Evolutionary conservation across 30 jellyfish, hydroid and myxozoan species (phyloP), one percentile per base, ranked within the genome.

Genomic region (Hydractinia echinata): DNA sequence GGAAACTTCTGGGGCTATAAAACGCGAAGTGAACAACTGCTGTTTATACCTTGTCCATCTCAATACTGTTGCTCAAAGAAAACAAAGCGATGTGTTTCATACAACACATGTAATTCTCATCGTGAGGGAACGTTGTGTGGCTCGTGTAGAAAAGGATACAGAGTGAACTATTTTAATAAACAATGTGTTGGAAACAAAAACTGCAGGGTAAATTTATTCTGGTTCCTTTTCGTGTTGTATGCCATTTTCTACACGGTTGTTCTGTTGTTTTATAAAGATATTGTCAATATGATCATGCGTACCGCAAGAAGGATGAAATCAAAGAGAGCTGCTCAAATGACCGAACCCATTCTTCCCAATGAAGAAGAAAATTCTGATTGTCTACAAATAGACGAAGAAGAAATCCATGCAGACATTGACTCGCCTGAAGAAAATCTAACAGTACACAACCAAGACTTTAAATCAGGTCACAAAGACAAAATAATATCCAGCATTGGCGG

Each of bases 1-100:
- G 82, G 51, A 6, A 83, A 74, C 73, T 76, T 54, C 79, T 83
- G 91, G 91, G 91, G 91, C 15, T 83, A 72, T 62, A 64, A 64
- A 64, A 67, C 53, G 14, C 8, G 19, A 7, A 39, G 13, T 30
- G 80, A 52, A 54, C 53, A 73, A 21, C 73, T 83, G 13, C 54
- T 16, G 18, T 74, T 83, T 48, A n/a, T 73, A 21, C 76, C 83
- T 11, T 56, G 76, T 53, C 68, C 70, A 1, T 81, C 73, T 4
- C 72, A 77, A 14, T 83, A 83, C 68, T 82, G 91, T 10, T 83
- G 91, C 81, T 30, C 14, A 6, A n/a, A 13, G 39, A 44, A 64
- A n/a, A 85, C 85, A 4, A 73, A n/a, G 18, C 19, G 39, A 1
- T 83, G 91, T 52, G 66, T 51, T n/a, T 70, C 48, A 7, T 83